A percentile compares a stretch with the other conserved stretches of the same genome.
phyloP scores from a whole-genome alignment of 2,888 invertebrate genomes.

The Hipparchia semele region DNA sequence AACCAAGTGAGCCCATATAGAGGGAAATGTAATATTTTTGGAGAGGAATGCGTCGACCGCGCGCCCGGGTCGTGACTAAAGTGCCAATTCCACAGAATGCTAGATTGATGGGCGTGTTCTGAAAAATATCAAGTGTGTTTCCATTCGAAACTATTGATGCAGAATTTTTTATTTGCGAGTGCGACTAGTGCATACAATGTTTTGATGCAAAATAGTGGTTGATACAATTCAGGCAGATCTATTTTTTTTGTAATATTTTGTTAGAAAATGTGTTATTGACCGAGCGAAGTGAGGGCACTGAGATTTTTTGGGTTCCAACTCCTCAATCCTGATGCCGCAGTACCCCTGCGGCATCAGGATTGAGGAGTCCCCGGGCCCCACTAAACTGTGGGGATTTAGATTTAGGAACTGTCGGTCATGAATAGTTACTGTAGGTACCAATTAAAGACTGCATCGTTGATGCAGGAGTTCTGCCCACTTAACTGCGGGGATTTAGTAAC shows the following conservation, averaged over 20 bases:
- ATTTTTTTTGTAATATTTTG: not conserved
- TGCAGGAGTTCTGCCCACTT: too few relatives aligned
- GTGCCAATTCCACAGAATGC: slow-evolving; percentile 34
- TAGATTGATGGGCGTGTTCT: slow-evolving; percentile 35
- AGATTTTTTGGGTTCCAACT: too few relatives aligned
- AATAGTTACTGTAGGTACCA: too few relatives aligned
- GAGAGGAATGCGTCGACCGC: slow-evolving; percentile 20
- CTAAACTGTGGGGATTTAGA: too few relatives aligned
- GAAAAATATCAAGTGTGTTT: not conserved
- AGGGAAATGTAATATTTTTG: slow-evolving; percentile 33
- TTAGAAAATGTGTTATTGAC: too few relatives aligned
- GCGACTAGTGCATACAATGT: not conserved
- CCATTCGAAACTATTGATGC: not conserved
- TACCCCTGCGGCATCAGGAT: too few relatives aligned
- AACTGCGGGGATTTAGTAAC: too few relatives aligned
- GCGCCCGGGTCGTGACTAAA: slow-evolving; percentile 20
- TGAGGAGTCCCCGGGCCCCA: too few relatives aligned
- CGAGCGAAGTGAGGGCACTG: too few relatives aligned
- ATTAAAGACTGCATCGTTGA: too few relatives aligned
- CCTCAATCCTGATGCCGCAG: too few relatives aligned
- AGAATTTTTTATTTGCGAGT: slow-evolving; percentile 4
- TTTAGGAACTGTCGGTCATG: too few relatives aligned
- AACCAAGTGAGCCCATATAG: slow-evolving; percentile 22
- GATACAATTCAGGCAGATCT: not conserved
- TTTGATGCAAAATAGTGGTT: not conserved